Evolutionary conservation across 2,113 vertebrate genomes (phyloP), one percentile per base, ranked within the genome.

Genomic region (Cercocebus atys): DNA sequence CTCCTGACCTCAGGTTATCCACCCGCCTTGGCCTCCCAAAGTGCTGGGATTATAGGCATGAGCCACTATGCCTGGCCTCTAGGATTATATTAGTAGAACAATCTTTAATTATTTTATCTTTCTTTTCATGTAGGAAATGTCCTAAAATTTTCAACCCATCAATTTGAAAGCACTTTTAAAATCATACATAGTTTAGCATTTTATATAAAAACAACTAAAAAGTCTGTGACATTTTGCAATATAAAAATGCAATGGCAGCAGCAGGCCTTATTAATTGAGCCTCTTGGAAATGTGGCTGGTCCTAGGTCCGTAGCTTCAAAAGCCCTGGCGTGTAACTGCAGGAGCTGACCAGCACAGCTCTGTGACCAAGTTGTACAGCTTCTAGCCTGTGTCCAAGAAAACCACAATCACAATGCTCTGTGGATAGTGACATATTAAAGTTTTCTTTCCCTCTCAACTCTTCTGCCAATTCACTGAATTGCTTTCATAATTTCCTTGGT

Each of bases 101-200:
- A 9, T 47, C 38, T 89, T 45, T 13, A 64, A 43, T 78, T 93
- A 47, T 57, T 89, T 93, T 70, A 73, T 68, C 64, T 90, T 91
- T 85, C 30, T 79, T 96, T 43, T 84, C n/a, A 89, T 89, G 52
- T 20, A 61, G 79, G 30, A 96, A 78, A 76, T 94, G 30, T 3
- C 52, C 83, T 78, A 45, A 72, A 78, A 91, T 23, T 64, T 43
- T 4, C 3, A 27, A 25, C 57, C 5, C 10, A 47, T 11, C 43
- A 52, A 79, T 79, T 52, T 87, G 11, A 57, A 91, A 72, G 6
- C 55, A 82, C 73, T 88, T 90, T 91, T 5, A 47, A 70, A 88
- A 78, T 22, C 11, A 22, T 59, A 3, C 73, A 30, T 32, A 86
- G 27, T 27, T 23, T 38, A 88, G 6, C 8, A 40, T 88, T 94